These are phyloP conservation scores for Mamestra configurata DNA, from an alignment of 1,140 invertebrate species.

Conservation along the genomic window DNA sequence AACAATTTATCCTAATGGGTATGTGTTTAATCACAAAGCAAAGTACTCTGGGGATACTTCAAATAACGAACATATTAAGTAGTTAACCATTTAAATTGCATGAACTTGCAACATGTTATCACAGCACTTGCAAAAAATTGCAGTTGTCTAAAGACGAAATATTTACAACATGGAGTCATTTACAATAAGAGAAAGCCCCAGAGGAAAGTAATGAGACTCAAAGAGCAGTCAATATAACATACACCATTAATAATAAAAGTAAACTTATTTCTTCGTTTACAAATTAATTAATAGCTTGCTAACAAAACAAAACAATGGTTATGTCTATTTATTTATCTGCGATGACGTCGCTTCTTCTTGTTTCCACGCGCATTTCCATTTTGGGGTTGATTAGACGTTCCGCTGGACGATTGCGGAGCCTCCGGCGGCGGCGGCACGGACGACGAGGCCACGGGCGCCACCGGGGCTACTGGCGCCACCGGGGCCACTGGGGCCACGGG, in stretches of 20 bases:
- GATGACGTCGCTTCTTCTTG: slow-evolving; percentile 77
- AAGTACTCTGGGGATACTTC: slow-evolving; percentile 69
- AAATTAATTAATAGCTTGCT: slow-evolving; percentile 41
- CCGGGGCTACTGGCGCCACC: neutral
- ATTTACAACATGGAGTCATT: slow-evolving; percentile 66
- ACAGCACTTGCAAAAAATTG: slow-evolving; percentile 81
- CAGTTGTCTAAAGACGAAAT: slow-evolving; percentile 70
- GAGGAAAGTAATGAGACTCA: slow-evolving; percentile 67
- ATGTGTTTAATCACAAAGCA: slow-evolving; percentile 65
- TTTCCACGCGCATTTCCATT: slow-evolving; percentile 61
- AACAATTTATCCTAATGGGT: slow-evolving; percentile 59
- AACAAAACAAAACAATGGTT: slow-evolving; percentile 24
- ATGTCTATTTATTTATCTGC: slow-evolving; percentile 65
- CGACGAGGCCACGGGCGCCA: neutral
- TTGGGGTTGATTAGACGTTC: slow-evolving; percentile 61
- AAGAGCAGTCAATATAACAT: slow-evolving; percentile 65
- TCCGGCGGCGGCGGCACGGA: slow-evolving; percentile 45
- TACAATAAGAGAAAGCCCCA: slow-evolving; percentile 64
- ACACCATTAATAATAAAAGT: slow-evolving; percentile 51
- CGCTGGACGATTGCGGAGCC: slow-evolving; percentile 54
- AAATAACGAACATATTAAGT: slow-evolving; percentile 61
- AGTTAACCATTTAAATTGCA: slow-evolving; percentile 64
- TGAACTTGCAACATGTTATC: slow-evolving; percentile 73
- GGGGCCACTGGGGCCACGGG: neutral
- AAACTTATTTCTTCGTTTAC: slow-evolving; percentile 56